phyloP scores from a whole-genome alignment of 2,888 invertebrate species.

The Mycalesis mineus region DNA sequence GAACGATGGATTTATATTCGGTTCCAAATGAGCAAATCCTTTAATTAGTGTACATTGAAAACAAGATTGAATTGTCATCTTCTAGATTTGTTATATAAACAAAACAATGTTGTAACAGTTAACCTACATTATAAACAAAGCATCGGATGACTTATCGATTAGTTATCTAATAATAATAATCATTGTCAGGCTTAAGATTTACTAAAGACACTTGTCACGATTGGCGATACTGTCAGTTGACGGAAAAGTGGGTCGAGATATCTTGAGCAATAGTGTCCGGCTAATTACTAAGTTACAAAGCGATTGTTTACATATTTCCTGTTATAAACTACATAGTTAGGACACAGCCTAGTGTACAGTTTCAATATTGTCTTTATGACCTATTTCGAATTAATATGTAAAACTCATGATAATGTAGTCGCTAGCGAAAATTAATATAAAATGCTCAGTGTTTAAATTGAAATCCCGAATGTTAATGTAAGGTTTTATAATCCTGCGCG shows the following conservation, averaged over 20 bases:
- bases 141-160: constrained; percentile 7
- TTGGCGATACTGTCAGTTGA: constrained; percentile 5
- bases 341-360: neutral
- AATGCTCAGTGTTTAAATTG: no score
- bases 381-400: no score
- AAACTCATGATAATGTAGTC: no score
- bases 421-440: no score
- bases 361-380: no score
- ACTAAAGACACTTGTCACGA: constrained; percentile 12
- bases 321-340: constrained; percentile 6
- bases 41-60: no score
- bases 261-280: constrained; percentile 12
- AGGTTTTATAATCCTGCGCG: no score
- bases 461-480: no score
- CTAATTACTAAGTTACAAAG: constrained; percentile 5
- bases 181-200: constrained; percentile 6
- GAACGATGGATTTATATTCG: no score
- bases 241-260: constrained; percentile 14
- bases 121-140: constrained; percentile 2
- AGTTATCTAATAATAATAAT: constrained; percentile 8
- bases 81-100: neutral
- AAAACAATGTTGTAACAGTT: constrained; percentile 2
- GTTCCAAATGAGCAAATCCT: no score
- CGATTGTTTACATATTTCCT: constrained; percentile 10
- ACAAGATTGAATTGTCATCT: no score